These are phyloP conservation scores for Gadus macrocephalus DNA, from an alignment of 2,113 vertebrate genomes.

Conservation along the genomic window DNA sequence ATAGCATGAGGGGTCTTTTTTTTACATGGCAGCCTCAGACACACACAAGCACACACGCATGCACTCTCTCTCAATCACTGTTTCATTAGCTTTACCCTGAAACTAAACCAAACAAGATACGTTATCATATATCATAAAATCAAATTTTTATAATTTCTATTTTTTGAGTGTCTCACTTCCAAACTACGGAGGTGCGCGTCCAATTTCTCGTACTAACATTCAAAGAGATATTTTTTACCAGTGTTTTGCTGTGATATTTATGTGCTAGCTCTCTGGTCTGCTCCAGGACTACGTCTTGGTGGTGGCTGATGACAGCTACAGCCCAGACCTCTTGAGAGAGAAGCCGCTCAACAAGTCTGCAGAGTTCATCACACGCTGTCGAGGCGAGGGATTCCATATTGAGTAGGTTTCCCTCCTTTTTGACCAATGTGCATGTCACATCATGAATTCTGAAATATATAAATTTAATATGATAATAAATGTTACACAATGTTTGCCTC, in stretches of 20 bases:
- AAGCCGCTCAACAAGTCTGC: slow-evolving; percentile 80
- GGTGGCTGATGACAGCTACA: slow-evolving; percentile 80
- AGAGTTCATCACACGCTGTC: slow-evolving; percentile 84
- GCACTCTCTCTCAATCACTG: too few relatives aligned
- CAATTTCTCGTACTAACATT: not conserved
- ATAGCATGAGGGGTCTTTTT: slow-evolving; percentile 44
- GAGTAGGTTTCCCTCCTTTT: slow-evolving; percentile 73
- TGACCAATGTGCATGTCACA: too few relatives aligned
- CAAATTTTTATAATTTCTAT: not conserved
- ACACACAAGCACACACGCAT: slow-evolving; percentile 3
- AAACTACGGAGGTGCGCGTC: not conserved
- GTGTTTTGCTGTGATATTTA: slow-evolving; percentile 22
- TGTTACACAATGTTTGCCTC: too few relatives aligned
- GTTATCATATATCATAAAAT: not conserved
- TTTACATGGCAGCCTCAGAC: slow-evolving; percentile 41
- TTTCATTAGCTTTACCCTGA: slow-evolving; percentile 34
- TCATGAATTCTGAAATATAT: too few relatives aligned
- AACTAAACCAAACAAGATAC: not conserved
- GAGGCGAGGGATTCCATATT: slow-evolving; percentile 82
- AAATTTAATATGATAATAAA: too few relatives aligned
- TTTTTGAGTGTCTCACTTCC: not conserved
- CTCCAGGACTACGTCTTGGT: slow-evolving; percentile 82
- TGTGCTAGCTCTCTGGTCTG: slow-evolving; percentile 15
- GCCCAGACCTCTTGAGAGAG: slow-evolving; percentile 75
- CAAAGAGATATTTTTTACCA: not conserved